Conservation (phyloP, 2,888 invertebrate species). For the Drosophila infuscata region DNA sequence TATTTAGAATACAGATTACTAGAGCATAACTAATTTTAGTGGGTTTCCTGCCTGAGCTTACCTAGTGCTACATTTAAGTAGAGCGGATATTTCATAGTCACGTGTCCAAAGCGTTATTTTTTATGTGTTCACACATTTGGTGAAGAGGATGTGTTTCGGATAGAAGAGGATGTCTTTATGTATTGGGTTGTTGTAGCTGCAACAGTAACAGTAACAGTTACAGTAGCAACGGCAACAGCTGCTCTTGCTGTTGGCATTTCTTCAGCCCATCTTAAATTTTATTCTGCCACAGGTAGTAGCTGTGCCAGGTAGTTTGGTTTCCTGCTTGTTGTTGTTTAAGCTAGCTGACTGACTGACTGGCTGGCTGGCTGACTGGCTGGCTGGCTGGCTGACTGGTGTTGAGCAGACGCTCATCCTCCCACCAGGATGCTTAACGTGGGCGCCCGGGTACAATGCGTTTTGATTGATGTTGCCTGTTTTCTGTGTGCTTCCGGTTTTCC, state of each 20-base stretch:
- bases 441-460: conserved; percentile 65
- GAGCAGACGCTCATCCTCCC: conserved; percentile 13
- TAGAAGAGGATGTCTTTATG: conserved; percentile 73
- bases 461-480: conserved; percentile 68
- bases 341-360: background rate
- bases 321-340: conserved; percentile 16
- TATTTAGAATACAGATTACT: background rate
- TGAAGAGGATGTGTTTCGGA: conserved; percentile 40
- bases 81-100: conserved; percentile 38
- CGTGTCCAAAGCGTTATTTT: conserved; percentile 18
- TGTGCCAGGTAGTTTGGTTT: conserved; percentile 6
- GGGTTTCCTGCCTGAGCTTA: background rate
- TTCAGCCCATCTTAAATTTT: conserved; percentile 68
- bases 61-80: conserved; percentile 6
- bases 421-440: conserved; percentile 44
- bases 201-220: background rate
- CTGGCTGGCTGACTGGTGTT: conserved; percentile 13
- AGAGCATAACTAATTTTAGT: background rate
- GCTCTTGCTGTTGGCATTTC: conserved; percentile 6
- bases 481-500: conserved; percentile 63
- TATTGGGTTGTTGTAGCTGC: conserved; percentile 59
- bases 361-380: too few species aligned
- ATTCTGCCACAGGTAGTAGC: conserved; percentile 71
- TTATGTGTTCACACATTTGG: conserved; percentile 17
- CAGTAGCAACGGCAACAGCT: background rate